phyloP scores from a whole-genome alignment of 2,888 invertebrate species.

The Gandaritis pyraliata region DNA sequence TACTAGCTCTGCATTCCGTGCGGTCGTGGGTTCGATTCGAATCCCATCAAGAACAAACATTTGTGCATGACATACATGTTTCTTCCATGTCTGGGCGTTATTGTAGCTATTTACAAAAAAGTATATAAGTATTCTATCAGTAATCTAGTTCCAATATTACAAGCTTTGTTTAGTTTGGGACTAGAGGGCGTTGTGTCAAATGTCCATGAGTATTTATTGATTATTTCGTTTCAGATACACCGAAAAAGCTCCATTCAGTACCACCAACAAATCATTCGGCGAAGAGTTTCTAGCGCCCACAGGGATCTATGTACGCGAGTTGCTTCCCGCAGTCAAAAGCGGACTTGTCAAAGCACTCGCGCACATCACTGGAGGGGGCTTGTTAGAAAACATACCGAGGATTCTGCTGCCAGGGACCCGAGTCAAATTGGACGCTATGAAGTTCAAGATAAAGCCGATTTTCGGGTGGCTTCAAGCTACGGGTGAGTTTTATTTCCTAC shows the following conservation, averaged over 20 bases:
- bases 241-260: constrained; percentile 73
- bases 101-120: too few species aligned
- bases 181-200: too few species aligned
- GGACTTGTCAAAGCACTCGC: constrained; percentile 93
- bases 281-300: constrained; percentile 94
- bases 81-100: too few species aligned
- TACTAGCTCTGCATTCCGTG: too few species aligned
- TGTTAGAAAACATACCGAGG: constrained; percentile 94
- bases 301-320: constrained; percentile 91
- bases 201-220: too few species aligned
- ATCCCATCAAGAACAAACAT: too few species aligned
- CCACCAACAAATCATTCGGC: constrained; percentile 79
- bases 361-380: constrained; percentile 97
- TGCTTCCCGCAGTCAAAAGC: constrained; percentile 89
- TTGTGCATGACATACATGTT: too few species aligned
- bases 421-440: constrained; percentile 88
- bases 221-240: constrained; percentile 56
- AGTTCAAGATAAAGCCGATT: constrained; percentile 90
- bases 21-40: too few species aligned
- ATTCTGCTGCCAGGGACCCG: constrained; percentile 88
- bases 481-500: constrained; percentile 79
- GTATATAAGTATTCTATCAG: too few species aligned
- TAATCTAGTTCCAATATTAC: too few species aligned
- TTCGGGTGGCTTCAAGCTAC: constrained; percentile 95
- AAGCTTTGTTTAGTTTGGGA: too few species aligned